Percentiles rank a stretch among this genome's conserved stretches.
Conservation (phyloP, 2,888 invertebrate species). For the Amiota minor region DNA sequence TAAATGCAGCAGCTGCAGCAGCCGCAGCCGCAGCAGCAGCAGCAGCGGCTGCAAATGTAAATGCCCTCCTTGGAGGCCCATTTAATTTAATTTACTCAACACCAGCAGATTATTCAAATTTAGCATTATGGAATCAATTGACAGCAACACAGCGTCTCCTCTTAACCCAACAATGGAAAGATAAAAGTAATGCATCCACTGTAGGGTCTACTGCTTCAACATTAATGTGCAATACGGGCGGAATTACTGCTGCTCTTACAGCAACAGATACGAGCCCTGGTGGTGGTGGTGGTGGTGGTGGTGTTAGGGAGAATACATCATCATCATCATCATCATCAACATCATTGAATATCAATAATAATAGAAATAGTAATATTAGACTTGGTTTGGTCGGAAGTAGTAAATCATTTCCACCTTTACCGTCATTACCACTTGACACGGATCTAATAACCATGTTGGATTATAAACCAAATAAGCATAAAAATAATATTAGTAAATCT, state of each 20-base stretch:
- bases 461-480: slow-evolving; percentile 62
- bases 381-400: slow-evolving; percentile 14
- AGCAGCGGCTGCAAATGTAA: slow-evolving; percentile 52
- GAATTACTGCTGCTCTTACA: not conserved
- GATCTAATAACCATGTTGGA: slow-evolving; percentile 69
- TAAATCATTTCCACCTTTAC: slow-evolving; percentile 57
- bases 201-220: slow-evolving; percentile 7
- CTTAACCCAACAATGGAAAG: slow-evolving; percentile 66
- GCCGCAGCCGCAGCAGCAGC: slow-evolving; percentile 49
- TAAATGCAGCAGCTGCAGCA: slow-evolving; percentile 15
- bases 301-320: not conserved
- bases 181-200: slow-evolving; percentile 39
- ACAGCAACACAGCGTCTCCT: slow-evolving; percentile 63
- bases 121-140: slow-evolving; percentile 71
- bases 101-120: slow-evolving; percentile 64
- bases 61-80: slow-evolving; percentile 51
- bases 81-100: slow-evolving; percentile 66
- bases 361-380: not conserved
- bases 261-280: not conserved
- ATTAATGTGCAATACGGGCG: slow-evolving; percentile 10
- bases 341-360: not conserved
- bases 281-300: not conserved
- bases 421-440: slow-evolving; percentile 65
- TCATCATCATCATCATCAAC: no score
- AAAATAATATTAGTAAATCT: not conserved